Evolutionary conservation across 2,888 invertebrate species (phyloP).

Genomic region (Himalopsyche japonica): DNA sequence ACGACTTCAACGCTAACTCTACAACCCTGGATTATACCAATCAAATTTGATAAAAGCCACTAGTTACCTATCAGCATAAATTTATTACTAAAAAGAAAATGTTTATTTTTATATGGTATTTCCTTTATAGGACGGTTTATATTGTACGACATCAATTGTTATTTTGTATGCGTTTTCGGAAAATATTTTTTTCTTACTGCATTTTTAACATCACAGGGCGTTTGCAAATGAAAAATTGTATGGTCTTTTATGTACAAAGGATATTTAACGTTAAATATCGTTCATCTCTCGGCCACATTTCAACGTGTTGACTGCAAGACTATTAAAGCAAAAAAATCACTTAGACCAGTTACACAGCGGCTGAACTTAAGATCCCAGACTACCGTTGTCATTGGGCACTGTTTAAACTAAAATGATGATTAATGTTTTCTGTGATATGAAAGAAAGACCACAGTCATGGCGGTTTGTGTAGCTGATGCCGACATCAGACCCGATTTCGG

Average conservation of each 20-base stretch:
- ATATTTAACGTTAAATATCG: not conserved
- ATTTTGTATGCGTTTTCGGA: too few species aligned
- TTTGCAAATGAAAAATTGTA: not conserved
- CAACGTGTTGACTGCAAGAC: constrained; percentile 17
- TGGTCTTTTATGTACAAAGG: not conserved
- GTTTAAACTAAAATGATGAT: constrained; percentile 39
- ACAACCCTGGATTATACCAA: too few species aligned
- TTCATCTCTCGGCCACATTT: not conserved
- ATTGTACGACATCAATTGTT: too few species aligned
- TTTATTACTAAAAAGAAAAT: too few species aligned
- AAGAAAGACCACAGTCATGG: constrained; percentile 33
- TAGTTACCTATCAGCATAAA: too few species aligned
- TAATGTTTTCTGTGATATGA: constrained; percentile 37
- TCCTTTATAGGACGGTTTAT: too few species aligned
- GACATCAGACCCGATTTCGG: constrained; percentile 22
- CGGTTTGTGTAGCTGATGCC: not conserved
- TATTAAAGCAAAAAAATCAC: constrained; percentile 36
- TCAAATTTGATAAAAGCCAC: too few species aligned
- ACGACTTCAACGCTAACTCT: too few species aligned
- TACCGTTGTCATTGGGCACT: constrained; percentile 8
- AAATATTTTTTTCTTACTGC: too few species aligned
- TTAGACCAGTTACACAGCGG: constrained; percentile 20
- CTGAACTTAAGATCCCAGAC: not conserved
- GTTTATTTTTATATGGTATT: too few species aligned
- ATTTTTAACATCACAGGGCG: too few species aligned